These are phyloP conservation scores for Gymnothorax javanicus DNA, from an alignment of 2,797 vertebrate genomes.

Conservation along the genomic window DNA sequence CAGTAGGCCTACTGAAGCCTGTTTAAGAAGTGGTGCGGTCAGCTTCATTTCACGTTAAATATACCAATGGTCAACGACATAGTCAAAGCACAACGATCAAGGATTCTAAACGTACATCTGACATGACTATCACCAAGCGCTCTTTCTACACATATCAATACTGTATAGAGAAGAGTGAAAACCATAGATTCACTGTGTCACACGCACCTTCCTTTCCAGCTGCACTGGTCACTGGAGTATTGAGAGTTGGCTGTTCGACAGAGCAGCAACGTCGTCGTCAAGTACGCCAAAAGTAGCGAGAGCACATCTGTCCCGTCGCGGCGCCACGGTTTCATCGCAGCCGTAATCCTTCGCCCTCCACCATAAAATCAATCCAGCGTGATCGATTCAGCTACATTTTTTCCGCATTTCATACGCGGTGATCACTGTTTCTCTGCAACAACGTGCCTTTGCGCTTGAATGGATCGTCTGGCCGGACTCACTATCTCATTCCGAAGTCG, in stretches of 20 bases:
- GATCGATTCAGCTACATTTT: constrained; percentile 10
- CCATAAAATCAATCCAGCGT: constrained; percentile 1
- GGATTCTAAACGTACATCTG: background rate
- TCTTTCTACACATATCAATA: background rate
- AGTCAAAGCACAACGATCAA: background rate
- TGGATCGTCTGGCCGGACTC: background rate
- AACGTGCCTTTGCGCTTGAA: background rate
- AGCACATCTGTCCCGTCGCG: constrained; percentile 55
- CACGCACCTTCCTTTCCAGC: constrained; percentile 89
- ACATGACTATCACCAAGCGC: background rate
- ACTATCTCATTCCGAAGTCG: background rate
- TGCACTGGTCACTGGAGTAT: constrained; percentile 90
- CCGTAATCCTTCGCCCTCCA: background rate
- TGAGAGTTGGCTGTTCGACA: constrained; percentile 73
- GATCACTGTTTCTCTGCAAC: background rate
- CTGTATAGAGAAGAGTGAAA: background rate
- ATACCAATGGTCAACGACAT: background rate
- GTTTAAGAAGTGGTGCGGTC: too few relatives aligned
- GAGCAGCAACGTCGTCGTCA: constrained; percentile 68
- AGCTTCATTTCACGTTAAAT: background rate
- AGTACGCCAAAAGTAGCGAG: constrained; percentile 55
- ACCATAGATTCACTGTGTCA: background rate
- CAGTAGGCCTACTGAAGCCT: too few relatives aligned
- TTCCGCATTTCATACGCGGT: background rate
- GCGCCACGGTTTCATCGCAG: constrained; percentile 14